These are phyloP conservation scores for Actinia tenebrosa DNA, from an alignment of 64 coral and sea anemone species.

Conservation along the genomic window DNA sequence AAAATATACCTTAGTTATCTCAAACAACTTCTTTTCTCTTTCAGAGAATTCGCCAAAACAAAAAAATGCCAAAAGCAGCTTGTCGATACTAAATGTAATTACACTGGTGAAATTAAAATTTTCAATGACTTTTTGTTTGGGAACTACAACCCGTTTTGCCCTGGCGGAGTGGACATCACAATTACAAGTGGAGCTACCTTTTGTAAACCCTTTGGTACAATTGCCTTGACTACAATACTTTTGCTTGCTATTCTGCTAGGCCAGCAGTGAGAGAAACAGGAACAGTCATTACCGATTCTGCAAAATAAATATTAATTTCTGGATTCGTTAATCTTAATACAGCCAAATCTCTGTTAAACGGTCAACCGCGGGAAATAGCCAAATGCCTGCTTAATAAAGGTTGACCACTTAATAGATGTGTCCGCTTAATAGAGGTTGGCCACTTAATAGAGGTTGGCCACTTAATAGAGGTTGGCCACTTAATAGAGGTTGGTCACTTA, in stretches of 20 bases:
- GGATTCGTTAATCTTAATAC: no score
- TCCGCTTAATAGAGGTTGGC: no score
- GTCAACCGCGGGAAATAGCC: no score
- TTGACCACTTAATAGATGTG: no score
- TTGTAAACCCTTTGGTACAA: neutral
- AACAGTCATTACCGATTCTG: no score
- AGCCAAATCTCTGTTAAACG: no score
- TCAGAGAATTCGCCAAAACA: neutral
- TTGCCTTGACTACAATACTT: neutral
- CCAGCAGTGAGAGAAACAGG: neutral
- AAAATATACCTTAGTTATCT: neutral
- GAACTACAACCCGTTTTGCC: neutral
- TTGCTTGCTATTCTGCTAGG: neutral
- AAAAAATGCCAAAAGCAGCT: neutral
- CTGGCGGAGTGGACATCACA: neutral
- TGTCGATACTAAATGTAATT: neutral
- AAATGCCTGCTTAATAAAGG: no score
- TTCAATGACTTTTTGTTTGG: neutral
- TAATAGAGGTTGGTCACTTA: no score
- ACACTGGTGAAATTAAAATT: neutral
- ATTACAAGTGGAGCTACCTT: neutral
- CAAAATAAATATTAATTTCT: no score
- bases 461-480: no score
- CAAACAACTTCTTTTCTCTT: neutral
- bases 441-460: no score